Evolutionary conservation across 2,113 vertebrate species (phyloP).

Genomic region (Cyphomyrus discorhynchus): DNA sequence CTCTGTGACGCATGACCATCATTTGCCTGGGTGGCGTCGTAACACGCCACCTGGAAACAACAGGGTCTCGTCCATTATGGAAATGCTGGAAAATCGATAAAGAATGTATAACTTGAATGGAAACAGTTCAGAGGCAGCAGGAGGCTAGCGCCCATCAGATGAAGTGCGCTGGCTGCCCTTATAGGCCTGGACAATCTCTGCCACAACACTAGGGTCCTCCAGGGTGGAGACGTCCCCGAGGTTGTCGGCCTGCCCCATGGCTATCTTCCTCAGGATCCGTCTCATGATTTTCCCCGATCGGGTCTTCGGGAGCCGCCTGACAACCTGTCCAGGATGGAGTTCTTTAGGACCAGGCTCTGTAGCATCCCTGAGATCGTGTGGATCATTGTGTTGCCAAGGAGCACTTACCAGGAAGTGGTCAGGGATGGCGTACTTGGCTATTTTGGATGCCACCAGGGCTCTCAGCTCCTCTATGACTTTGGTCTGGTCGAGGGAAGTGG

Average conservation of each 20-base stretch:
- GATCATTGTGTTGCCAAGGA: neutral
- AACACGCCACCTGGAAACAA: neutral
- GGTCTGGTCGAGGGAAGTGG: slow-evolving; percentile 24
- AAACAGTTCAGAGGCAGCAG: neutral
- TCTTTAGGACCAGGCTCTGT: neutral
- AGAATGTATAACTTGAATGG: neutral
- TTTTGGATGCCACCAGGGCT: slow-evolving; percentile 67
- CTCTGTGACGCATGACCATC: neutral
- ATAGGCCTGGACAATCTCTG: slow-evolving; percentile 67
- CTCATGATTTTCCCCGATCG: slow-evolving; percentile 90
- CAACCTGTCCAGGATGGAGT: slow-evolving; percentile 57
- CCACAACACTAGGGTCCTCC: slow-evolving; percentile 74
- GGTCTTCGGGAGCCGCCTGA: slow-evolving; percentile 85
- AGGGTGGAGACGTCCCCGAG: slow-evolving; percentile 80
- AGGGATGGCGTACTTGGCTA: slow-evolving; percentile 84
- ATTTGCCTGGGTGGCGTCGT: neutral
- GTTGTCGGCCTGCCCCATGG: slow-evolving; percentile 47
- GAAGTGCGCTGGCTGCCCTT: slow-evolving; percentile 8
- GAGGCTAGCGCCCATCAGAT: neutral
- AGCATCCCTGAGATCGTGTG: neutral
- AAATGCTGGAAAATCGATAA: neutral
- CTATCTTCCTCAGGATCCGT: slow-evolving; percentile 74
- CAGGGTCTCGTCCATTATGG: neutral
- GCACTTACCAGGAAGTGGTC: slow-evolving; percentile 80
- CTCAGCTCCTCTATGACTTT: slow-evolving; percentile 64